Evolutionary conservation across 2,797 vertebrate species (phyloP).

Genomic region (Hyperoplus immaculatus): DNA sequence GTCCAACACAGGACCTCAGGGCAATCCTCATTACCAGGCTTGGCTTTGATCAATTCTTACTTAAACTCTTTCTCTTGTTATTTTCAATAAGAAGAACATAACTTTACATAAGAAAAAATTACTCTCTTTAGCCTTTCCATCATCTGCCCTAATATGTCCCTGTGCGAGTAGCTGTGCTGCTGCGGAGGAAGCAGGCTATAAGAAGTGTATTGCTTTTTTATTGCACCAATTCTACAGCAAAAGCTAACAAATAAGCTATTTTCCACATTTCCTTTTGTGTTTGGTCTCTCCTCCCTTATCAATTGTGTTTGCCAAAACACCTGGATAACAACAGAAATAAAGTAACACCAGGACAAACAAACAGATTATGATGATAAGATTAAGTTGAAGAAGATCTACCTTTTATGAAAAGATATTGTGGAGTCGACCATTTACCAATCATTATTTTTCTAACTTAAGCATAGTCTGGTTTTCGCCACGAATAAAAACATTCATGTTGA

Average conservation of each 20-base stretch:
- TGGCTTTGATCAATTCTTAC: neutral
- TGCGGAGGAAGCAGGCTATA: constrained; percentile 14
- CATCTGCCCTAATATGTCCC: neutral
- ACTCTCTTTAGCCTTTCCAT: constrained; percentile 3
- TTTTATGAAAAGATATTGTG: neutral
- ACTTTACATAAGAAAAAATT: neutral
- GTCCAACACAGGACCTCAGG: neutral
- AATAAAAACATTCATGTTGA: neutral
- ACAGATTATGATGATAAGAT: neutral
- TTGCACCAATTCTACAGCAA: constrained; percentile 11
- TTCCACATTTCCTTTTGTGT: constrained; percentile 21
- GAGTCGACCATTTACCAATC: neutral
- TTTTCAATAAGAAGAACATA: neutral
- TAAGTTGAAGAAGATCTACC: neutral
- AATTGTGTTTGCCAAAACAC: neutral
- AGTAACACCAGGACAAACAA: too few relatives aligned
- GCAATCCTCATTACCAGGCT: neutral
- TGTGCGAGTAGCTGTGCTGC: neutral
- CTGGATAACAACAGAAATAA: neutral
- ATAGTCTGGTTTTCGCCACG: neutral
- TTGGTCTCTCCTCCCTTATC: neutral
- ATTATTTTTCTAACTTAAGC: neutral
- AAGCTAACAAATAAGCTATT: constrained; percentile 18
- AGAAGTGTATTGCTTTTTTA: constrained; percentile 18
- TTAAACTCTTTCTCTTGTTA: neutral